Percentiles rank a stretch among this genome's conserved stretches.
Evolutionary conservation across 2,888 invertebrate genomes (phyloP).

Genomic region (Cheilosia scutellata): DNA sequence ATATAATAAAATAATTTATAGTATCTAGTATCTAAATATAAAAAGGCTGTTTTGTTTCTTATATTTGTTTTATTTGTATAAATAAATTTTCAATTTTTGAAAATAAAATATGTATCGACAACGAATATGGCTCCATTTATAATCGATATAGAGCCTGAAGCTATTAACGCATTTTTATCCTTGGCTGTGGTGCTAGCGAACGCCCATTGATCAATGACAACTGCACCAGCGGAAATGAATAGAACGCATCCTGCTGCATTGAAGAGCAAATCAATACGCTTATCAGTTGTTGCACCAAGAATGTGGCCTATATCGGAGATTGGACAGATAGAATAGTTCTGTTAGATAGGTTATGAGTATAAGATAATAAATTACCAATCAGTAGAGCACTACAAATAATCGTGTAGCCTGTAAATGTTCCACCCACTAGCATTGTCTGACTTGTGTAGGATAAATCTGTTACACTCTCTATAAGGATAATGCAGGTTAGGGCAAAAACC

Average conservation of each 20-base stretch:
- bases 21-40: not conserved
- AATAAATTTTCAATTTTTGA: slow-evolving; percentile 75
- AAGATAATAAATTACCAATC: slow-evolving; percentile 78
- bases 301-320: slow-evolving; percentile 77
- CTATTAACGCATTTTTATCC: slow-evolving; percentile 78
- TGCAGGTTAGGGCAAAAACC: slow-evolving; percentile 78
- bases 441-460: slow-evolving; percentile 79
- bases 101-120: slow-evolving; percentile 79
- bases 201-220: slow-evolving; percentile 80
- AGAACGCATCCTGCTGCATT: slow-evolving; percentile 79
- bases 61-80: slow-evolving; percentile 21
- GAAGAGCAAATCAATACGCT: slow-evolving; percentile 80
- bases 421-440: slow-evolving; percentile 81
- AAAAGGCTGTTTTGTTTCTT: not conserved
- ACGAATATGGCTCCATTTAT: slow-evolving; percentile 79
- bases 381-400: slow-evolving; percentile 79
- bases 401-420: slow-evolving; percentile 80
- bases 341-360: not conserved
- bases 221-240: slow-evolving; percentile 79
- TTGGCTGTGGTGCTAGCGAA: slow-evolving; percentile 51
- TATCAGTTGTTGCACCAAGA: slow-evolving; percentile 79
- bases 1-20: not conserved
- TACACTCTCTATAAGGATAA: slow-evolving; percentile 79
- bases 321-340: not conserved
- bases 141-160: slow-evolving; percentile 79